Conservation (phyloP, 2,797 vertebrate species). For the Sebastes reedi region DNA sequence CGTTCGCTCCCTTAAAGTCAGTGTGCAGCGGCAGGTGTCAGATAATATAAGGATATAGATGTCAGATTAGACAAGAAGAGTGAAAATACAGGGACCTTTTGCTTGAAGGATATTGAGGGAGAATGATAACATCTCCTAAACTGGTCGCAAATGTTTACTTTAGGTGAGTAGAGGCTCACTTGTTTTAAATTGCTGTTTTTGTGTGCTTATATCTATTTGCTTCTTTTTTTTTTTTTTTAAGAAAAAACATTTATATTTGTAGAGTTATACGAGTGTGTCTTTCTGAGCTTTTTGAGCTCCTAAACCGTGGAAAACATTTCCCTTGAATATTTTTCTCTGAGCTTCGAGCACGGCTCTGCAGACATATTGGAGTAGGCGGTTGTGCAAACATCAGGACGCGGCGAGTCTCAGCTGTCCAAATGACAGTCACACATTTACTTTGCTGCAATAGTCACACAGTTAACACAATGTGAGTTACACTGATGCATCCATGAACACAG, state of each 20-base stretch:
- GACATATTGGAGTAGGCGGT: slow-evolving; percentile 69
- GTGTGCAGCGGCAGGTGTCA: slow-evolving; percentile 43
- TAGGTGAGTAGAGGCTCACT: neutral
- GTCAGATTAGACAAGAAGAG: slow-evolving; percentile 29
- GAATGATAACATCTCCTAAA: slow-evolving; percentile 30
- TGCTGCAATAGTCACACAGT: slow-evolving; percentile 56
- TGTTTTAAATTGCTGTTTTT: neutral
- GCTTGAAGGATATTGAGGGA: slow-evolving; percentile 7
- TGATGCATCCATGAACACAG: slow-evolving; percentile 35
- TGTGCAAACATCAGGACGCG: slow-evolving; percentile 65
- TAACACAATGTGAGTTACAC: slow-evolving; percentile 42
- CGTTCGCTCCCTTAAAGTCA: slow-evolving; percentile 13
- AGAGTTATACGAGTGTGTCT: slow-evolving; percentile 8
- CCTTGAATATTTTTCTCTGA: slow-evolving; percentile 32
- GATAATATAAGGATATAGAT: slow-evolving; percentile 54
- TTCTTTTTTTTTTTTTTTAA: too few species aligned
- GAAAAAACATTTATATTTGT: slow-evolving; percentile 18
- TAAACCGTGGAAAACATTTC: slow-evolving; percentile 38
- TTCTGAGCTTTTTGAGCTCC: slow-evolving; percentile 20
- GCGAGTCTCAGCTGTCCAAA: slow-evolving; percentile 63
- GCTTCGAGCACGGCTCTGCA: slow-evolving; percentile 44
- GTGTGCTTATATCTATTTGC: neutral
- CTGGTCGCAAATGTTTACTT: neutral
- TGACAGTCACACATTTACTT: slow-evolving; percentile 63
- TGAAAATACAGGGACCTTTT: slow-evolving; percentile 18